These are phyloP conservation scores for Erythrocercus mccallii DNA, from an alignment of 2,113 vertebrate species.

Conservation along the genomic window DNA sequence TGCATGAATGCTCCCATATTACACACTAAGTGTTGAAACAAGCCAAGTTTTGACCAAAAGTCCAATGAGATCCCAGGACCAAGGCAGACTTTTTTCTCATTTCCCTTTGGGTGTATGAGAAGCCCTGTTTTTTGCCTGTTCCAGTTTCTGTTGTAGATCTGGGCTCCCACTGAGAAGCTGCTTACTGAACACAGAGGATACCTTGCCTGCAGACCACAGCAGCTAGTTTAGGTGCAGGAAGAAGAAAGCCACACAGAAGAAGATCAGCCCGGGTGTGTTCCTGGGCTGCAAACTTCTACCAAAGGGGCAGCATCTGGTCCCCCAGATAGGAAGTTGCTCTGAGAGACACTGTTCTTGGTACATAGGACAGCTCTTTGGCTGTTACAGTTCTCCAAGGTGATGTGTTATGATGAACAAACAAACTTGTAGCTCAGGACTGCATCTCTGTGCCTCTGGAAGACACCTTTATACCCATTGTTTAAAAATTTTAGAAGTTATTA, in stretches of 20 bases:
- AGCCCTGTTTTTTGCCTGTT: not conserved
- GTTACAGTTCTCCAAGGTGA: not conserved
- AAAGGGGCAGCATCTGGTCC: not conserved
- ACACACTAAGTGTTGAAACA: not conserved
- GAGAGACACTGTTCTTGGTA: not conserved
- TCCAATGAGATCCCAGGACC: not conserved
- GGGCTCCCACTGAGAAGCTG: not conserved
- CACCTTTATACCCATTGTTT: accelerated
- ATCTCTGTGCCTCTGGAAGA: not conserved
- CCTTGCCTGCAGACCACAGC: not conserved
- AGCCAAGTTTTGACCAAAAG: not conserved
- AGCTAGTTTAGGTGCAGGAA: not conserved
- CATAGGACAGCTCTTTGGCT: accelerated
- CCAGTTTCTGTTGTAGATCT: not conserved
- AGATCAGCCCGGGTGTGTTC: not conserved
- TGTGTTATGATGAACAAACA: not conserved
- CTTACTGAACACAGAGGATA: accelerated
- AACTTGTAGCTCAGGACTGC: not conserved
- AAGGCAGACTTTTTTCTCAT: not conserved
- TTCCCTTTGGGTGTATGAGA: not conserved
- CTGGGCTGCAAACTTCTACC: not conserved
- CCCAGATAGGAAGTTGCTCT: not conserved
- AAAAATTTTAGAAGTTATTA: not conserved
- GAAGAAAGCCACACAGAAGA: not conserved
- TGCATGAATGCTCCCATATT: not conserved